phyloP scores from a whole-genome alignment of 2,113 vertebrate species.

The Tautogolabrus adspersus region DNA sequence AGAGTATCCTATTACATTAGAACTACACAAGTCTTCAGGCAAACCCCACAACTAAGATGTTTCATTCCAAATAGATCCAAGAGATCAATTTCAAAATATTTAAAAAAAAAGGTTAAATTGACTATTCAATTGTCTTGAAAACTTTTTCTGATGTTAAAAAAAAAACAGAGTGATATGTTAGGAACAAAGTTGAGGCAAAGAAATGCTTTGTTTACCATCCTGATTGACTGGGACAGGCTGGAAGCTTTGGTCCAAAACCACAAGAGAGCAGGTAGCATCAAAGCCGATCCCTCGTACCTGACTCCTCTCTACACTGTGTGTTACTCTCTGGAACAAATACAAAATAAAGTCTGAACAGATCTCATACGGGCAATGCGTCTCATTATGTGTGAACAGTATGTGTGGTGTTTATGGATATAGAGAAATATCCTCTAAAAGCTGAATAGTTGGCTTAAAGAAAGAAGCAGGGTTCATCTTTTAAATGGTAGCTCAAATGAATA shows the following conservation, averaged over 20 bases:
- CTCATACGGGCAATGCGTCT: too few species aligned
- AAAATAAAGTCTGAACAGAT: background rate
- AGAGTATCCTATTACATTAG: conserved; percentile 19
- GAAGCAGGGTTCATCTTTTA: too few species aligned
- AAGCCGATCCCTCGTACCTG: conserved; percentile 92
- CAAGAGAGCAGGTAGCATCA: conserved; percentile 95
- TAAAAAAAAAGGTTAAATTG: background rate
- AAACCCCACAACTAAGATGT: background rate
- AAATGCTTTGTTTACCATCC: conserved; percentile 82
- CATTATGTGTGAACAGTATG: background rate
- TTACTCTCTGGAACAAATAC: conserved; percentile 84
- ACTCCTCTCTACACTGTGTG: conserved; percentile 76
- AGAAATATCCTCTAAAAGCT: too few species aligned
- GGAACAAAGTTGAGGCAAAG: background rate
- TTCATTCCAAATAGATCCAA: background rate
- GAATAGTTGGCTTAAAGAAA: too few species aligned
- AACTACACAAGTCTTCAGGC: background rate
- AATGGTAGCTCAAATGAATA: too few species aligned
- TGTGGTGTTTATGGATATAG: too few species aligned
- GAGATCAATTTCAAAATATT: background rate
- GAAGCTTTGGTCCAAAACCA: conserved; percentile 90
- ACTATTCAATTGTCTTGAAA: background rate
- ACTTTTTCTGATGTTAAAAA: background rate
- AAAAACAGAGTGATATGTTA: too few species aligned
- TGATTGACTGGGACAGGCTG: conserved; percentile 89